Percentiles rank a stretch among this genome's conserved stretches.
Conservation (phyloP, 2,113 vertebrate species). For the Propithecus coquereli region DNA sequence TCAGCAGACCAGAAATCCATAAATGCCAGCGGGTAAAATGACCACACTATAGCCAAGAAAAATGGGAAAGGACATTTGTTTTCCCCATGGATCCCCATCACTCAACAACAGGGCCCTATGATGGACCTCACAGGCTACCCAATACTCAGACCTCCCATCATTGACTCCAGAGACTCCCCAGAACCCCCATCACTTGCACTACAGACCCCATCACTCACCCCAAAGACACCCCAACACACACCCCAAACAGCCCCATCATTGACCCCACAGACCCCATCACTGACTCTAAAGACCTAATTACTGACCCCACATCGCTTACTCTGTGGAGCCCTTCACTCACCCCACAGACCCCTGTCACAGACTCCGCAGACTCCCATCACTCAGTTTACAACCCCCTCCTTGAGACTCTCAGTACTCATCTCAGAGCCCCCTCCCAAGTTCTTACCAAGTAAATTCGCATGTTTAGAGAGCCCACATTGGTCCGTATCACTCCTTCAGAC, state of each 20-base stretch:
- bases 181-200: neutral
- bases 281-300: neutral
- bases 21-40: slow-evolving; percentile 41
- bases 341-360: too few species aligned
- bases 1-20: slow-evolving; percentile 37
- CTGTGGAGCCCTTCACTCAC: too few species aligned
- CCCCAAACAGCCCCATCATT: neutral
- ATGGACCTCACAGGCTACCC: neutral
- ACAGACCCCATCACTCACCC: neutral
- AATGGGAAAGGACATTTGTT: slow-evolving; percentile 34
- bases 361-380: too few species aligned
- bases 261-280: neutral
- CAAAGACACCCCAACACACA: neutral
- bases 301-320: too few species aligned
- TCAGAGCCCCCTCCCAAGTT: neutral
- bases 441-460: neutral
- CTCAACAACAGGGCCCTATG: neutral
- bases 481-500: neutral
- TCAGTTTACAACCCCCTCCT: too few species aligned
- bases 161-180: neutral
- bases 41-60: neutral
- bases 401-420: too few species aligned
- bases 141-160: neutral
- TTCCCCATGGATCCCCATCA: neutral
- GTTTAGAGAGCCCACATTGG: neutral